These are phyloP conservation scores for Antrozous pallidus DNA, from an alignment of 2,797 vertebrate genomes.

Conservation along the genomic window DNA sequence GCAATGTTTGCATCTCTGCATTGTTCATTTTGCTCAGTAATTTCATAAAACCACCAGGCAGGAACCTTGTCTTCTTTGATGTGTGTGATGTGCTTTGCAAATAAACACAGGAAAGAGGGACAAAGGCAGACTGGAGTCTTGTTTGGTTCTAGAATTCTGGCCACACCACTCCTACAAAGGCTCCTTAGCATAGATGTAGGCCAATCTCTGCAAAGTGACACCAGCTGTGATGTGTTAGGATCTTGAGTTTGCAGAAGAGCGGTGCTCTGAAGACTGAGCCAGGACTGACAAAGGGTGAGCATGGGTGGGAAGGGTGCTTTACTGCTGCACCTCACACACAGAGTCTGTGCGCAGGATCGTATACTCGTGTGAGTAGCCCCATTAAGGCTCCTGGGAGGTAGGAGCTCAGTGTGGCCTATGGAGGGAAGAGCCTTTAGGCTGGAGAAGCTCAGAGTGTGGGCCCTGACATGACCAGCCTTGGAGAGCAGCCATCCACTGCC, in stretches of 20 bases:
- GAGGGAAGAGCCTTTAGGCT: not conserved
- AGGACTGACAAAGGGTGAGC: not conserved
- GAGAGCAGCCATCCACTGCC: too few relatives aligned
- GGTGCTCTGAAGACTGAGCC: not conserved
- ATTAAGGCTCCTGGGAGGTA: not conserved
- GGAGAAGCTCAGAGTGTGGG: not conserved
- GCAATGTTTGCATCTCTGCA: not conserved
- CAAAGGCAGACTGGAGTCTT: not conserved
- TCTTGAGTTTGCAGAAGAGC: not conserved
- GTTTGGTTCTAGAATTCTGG: not conserved
- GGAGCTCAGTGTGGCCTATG: rapidly evolving
- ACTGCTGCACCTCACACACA: not conserved
- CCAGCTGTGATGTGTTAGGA: not conserved
- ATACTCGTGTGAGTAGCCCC: not conserved
- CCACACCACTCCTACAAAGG: not conserved
- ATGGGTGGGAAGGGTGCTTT: not conserved
- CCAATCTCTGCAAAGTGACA: not conserved
- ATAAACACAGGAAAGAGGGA: not conserved
- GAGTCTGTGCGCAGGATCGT: not conserved
- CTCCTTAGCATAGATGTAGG: not conserved
- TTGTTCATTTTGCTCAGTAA: not conserved
- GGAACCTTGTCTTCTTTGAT: not conserved
- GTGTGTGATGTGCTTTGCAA: not conserved
- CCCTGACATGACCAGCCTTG: not conserved
- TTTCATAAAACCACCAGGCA: not conserved